Evolutionary conservation across 2,888 invertebrate genomes (phyloP).

Genomic region (Calliphora vomitoria): DNA sequence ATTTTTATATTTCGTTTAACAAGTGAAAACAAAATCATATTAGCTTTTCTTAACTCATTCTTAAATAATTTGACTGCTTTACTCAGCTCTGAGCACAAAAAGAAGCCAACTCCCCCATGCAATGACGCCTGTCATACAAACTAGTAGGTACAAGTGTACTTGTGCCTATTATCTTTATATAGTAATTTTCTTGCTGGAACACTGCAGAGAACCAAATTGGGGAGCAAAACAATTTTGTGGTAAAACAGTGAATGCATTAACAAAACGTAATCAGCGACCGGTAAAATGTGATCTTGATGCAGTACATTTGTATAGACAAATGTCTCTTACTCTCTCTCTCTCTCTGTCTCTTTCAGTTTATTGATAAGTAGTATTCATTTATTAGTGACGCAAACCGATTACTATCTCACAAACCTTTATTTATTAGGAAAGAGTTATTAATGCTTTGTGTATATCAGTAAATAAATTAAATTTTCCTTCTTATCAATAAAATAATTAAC

Average conservation of each 20-base stretch:
- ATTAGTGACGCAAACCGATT: too few species aligned
- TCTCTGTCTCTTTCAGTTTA: too few species aligned
- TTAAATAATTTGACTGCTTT: neutral
- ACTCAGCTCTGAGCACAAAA: neutral
- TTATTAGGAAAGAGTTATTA: too few species aligned
- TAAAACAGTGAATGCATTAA: slow-evolving; percentile 41
- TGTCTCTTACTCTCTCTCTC: neutral
- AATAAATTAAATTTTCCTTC: too few species aligned
- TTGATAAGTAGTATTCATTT: too few species aligned
- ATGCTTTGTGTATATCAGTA: too few species aligned
- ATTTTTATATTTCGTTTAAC: too few species aligned
- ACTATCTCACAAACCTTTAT: too few species aligned
- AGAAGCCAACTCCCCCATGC: slow-evolving; percentile 14
- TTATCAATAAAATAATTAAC: too few species aligned
- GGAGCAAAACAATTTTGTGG: neutral
- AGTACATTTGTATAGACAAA: neutral
- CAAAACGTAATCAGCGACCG: slow-evolving; percentile 66
- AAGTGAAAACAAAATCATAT: too few species aligned
- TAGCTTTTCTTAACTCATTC: too few species aligned
- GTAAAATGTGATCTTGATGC: slow-evolving; percentile 29
- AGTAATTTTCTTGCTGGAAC: neutral
- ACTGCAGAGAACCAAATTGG: neutral
- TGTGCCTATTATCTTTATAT: neutral
- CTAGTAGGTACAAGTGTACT: neutral
- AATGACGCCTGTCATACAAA: neutral